These are phyloP conservation scores for Gallinago undulata DNA, from an alignment of 2,113 vertebrate species.

Conservation along the genomic window DNA sequence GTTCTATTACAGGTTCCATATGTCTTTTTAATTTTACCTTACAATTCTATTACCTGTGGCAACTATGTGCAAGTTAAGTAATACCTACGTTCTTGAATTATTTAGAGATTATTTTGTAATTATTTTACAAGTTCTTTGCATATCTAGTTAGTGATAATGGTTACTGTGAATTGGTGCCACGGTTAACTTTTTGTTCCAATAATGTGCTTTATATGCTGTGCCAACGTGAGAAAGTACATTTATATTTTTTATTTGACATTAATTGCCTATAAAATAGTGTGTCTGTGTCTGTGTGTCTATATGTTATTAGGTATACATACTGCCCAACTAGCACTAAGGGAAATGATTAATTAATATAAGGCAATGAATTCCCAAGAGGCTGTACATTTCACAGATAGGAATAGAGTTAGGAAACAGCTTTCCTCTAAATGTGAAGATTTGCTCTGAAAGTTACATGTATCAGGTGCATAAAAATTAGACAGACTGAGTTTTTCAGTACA, in stretches of 20 bases:
- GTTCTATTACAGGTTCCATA: neutral
- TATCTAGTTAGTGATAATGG: neutral
- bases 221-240: conserved; percentile 4
- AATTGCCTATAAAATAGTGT: conserved; percentile 10
- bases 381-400: neutral
- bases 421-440: neutral
- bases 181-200: neutral
- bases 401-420: neutral
- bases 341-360: neutral
- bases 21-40: conserved; percentile 29
- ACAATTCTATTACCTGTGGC: neutral
- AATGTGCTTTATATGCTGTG: conserved; percentile 15
- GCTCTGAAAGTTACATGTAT: neutral
- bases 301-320: neutral
- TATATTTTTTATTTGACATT: neutral
- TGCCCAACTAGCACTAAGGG: neutral
- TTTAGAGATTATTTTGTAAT: conserved; percentile 30
- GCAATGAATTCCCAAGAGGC: neutral
- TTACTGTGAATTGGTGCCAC: neutral
- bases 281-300: neutral
- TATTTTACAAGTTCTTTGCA: conserved; percentile 1
- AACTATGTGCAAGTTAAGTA: neutral
- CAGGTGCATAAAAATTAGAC: neutral
- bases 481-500: neutral
- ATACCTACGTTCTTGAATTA: conserved; percentile 18